Conservation (phyloP, 2,888 invertebrate genomes). For the Oligia fasciuncula region DNA sequence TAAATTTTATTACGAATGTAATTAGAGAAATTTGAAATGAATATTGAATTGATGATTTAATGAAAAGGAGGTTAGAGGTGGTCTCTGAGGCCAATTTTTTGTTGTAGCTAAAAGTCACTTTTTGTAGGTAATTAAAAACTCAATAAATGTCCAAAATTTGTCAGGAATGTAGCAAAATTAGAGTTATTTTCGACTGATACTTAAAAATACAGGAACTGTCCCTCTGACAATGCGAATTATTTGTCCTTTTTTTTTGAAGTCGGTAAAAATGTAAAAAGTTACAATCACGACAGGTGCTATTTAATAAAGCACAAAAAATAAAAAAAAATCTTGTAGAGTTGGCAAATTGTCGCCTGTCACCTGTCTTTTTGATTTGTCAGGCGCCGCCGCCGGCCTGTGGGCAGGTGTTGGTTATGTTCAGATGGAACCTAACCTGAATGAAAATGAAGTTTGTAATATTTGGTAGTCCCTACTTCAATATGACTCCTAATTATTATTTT, state of each 20-base stretch:
- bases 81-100: neutral
- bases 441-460: no score
- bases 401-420: no score
- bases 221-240: neutral
- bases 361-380: neutral
- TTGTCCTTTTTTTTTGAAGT: no score
- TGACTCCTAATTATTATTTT: no score
- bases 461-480: no score
- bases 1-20: slow-evolving; percentile 16
- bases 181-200: neutral
- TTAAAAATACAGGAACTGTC: neutral
- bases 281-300: neutral
- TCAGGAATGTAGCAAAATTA: neutral
- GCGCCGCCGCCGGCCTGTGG: no score
- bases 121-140: neutral
- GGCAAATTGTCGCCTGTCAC: neutral
- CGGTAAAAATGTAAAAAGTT: no score
- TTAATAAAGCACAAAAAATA: neutral
- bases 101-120: neutral
- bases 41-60: neutral
- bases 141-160: neutral
- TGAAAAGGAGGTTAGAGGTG: neutral
- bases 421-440: no score
- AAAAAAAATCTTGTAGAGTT: neutral
- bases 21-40: neutral